Evolutionary conservation across 2,888 invertebrate species (phyloP).

Genomic region (Limnephilus marmoratus): DNA sequence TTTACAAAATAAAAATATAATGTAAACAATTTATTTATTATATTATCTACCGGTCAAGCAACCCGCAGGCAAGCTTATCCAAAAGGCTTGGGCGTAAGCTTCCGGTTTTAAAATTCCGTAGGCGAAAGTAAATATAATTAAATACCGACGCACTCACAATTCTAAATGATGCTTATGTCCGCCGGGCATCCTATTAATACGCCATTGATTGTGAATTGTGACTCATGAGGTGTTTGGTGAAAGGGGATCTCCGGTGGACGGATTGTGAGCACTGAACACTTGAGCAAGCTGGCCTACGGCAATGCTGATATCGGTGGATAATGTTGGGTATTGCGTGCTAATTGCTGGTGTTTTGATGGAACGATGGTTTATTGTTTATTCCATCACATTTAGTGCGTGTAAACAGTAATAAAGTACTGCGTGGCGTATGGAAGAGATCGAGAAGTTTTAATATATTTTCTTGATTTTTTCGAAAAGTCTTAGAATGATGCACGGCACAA

Average conservation of each 20-base stretch:
- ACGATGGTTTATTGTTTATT: background rate
- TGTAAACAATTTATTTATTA: background rate
- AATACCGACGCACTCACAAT: background rate
- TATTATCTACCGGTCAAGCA: background rate
- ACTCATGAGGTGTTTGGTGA: background rate
- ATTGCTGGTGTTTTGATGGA: background rate
- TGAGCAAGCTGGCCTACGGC: background rate
- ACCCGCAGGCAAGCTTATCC: background rate
- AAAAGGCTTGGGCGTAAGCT: background rate
- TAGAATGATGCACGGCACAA: too few species aligned
- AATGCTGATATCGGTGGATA: background rate
- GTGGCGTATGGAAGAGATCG: background rate
- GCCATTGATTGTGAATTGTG: background rate
- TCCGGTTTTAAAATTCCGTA: background rate
- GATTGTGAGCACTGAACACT: background rate
- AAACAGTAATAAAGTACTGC: background rate
- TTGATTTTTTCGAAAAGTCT: background rate
- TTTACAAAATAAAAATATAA: background rate
- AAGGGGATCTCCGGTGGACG: background rate
- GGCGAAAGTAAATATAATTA: background rate
- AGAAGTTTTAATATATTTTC: background rate
- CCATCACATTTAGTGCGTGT: background rate
- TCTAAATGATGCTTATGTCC: background rate
- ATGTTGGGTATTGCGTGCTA: background rate
- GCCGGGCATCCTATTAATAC: background rate